phyloP scores from a whole-genome alignment of 1,140 invertebrate genomes.

The Heliconius hewitsoni region DNA sequence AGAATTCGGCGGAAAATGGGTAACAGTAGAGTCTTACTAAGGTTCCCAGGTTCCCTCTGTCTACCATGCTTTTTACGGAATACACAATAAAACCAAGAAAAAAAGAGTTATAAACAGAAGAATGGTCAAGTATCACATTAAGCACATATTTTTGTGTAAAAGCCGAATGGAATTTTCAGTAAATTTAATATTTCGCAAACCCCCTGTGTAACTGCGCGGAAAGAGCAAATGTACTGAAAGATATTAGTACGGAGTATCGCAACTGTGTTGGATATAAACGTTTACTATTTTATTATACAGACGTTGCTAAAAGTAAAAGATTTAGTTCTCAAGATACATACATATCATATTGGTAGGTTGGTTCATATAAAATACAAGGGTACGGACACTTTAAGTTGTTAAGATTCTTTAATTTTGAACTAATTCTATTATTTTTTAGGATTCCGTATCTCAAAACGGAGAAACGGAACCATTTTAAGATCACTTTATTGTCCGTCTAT shows the following conservation, averaged over 20 bases:
- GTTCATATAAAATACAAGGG: no score
- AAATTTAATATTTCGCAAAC: conserved; percentile 12
- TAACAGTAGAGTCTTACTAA: not conserved
- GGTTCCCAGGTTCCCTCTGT: not conserved
- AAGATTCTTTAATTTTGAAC: no score
- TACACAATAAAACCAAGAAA: not conserved
- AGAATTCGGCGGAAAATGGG: not conserved
- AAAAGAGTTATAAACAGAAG: not conserved
- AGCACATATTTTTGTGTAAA: conserved; percentile 1
- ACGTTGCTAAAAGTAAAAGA: not conserved
- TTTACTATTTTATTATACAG: conserved; percentile 14
- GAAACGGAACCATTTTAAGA: no score
- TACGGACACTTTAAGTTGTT: no score
- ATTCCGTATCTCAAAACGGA: no score
- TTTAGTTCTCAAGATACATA: not conserved
- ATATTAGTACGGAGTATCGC: conserved; percentile 20
- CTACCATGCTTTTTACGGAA: not conserved
- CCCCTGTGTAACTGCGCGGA: conserved; percentile 16
- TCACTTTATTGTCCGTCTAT: no score
- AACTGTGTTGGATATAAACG: conserved; percentile 19
- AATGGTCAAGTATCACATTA: not conserved
- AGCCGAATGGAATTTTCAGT: not conserved
- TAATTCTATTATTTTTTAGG: no score
- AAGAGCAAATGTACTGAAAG: conserved; percentile 27
- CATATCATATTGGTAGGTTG: no score